phyloP scores from a whole-genome alignment of 1,140 invertebrate species.

The Wiebesia pumilae region DNA sequence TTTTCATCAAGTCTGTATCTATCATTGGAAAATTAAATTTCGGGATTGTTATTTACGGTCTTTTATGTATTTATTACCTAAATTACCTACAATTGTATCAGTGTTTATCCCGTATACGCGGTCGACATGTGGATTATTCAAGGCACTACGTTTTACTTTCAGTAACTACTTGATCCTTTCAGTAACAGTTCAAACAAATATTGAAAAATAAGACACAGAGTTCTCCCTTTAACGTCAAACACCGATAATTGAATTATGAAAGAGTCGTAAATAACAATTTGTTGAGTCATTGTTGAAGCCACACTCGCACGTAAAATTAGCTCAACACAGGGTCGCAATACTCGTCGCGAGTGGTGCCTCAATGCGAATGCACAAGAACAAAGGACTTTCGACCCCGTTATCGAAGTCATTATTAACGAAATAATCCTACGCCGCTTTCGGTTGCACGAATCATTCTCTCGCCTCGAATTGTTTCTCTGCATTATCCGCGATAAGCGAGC shows the following conservation, averaged over 20 bases:
- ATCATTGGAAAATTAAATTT: too few relatives aligned
- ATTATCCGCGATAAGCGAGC: constrained; percentile 60
- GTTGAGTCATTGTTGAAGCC: background rate
- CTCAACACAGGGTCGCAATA: background rate
- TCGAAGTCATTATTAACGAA: background rate
- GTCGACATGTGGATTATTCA: too few relatives aligned
- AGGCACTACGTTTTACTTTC: too few relatives aligned
- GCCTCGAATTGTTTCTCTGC: constrained; percentile 48
- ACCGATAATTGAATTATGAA: constrained; percentile 43
- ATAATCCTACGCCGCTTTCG: background rate
- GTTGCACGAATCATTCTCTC: background rate
- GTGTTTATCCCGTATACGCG: too few relatives aligned
- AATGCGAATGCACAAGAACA: constrained; percentile 28
- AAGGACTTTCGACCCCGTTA: background rate
- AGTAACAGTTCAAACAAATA: background rate
- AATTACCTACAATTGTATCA: too few relatives aligned
- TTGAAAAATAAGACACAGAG: background rate
- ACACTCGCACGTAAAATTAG: constrained; percentile 39
- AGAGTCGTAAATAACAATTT: constrained; percentile 49
- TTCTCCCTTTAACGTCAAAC: background rate
- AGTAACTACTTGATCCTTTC: background rate
- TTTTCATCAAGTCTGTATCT: too few relatives aligned
- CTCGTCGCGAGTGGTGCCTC: background rate
- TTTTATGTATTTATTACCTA: too few relatives aligned
- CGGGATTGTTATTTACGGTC: too few relatives aligned